Evolutionary conservation across 2,888 invertebrate species (phyloP).

Genomic region (Caenorhabditis drosophilae): DNA sequence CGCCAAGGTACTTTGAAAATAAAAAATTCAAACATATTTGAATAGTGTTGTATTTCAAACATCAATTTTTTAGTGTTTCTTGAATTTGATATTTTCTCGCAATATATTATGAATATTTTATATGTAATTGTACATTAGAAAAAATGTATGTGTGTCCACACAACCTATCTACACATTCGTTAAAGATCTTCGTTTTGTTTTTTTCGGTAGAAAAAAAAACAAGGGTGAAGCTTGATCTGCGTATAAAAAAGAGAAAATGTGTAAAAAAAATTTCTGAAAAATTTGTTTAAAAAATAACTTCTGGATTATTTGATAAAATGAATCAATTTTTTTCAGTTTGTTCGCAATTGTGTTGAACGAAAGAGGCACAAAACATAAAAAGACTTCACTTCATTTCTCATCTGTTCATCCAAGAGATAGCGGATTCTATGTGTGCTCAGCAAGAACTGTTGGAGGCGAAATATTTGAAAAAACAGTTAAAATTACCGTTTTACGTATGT

Average conservation of each 20-base stretch:
- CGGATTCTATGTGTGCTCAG: conserved; percentile 47
- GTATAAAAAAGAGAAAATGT: no score
- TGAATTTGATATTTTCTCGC: no score
- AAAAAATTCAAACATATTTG: no score
- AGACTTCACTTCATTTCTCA: conserved; percentile 53
- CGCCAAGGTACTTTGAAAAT: conserved; percentile 54
- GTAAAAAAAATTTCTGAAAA: no score
- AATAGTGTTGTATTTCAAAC: no score
- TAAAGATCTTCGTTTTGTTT: not conserved
- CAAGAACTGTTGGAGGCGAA: conserved; percentile 46
- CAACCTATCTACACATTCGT: no score
- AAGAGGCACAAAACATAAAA: conserved; percentile 37
- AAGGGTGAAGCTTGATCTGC: not conserved
- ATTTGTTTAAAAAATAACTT: no score
- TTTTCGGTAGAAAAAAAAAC: not conserved
- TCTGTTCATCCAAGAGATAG: conserved; percentile 46
- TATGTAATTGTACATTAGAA: no score
- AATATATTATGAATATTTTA: no score
- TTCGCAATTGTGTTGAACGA: conserved; percentile 50
- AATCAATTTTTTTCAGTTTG: conserved; percentile 37
- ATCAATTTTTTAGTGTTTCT: no score
- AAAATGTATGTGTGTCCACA: no score
- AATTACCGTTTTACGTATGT: conserved; percentile 47
- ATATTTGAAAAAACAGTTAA: conserved; percentile 37
- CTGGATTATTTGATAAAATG: no score